Percentiles rank a stretch among this genome's conserved stretches.
These are phyloP conservation scores for Catharus fuscescens DNA, from an alignment of 2,113 vertebrate species.

Conservation along the genomic window DNA sequence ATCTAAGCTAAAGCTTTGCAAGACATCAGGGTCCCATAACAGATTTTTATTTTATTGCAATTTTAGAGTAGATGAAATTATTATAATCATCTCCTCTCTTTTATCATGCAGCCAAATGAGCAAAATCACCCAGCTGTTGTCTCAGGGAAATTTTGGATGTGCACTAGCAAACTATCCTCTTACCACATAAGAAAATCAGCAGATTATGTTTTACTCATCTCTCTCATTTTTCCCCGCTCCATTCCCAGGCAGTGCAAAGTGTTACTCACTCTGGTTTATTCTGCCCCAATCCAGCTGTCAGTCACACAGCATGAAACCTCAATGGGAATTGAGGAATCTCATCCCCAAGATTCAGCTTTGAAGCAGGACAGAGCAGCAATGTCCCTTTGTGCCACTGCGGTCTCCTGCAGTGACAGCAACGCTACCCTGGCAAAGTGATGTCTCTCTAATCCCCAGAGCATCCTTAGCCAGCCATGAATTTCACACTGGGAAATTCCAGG, in stretches of 20 bases:
- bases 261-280: background rate
- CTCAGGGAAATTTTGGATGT: background rate
- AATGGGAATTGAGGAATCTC: conserved; percentile 30
- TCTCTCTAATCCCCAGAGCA: conserved; percentile 50
- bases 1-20: background rate
- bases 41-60: background rate
- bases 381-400: conserved; percentile 15
- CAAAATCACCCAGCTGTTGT: background rate
- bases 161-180: background rate
- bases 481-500: conserved; percentile 58
- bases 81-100: background rate
- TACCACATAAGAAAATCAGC: background rate
- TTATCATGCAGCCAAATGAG: background rate
- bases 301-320: conserved; percentile 37
- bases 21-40: background rate
- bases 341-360: conserved; percentile 45
- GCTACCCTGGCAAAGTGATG: conserved; percentile 20
- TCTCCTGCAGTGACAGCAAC: conserved; percentile 33
- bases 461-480: conserved; percentile 48
- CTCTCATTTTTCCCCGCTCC: background rate
- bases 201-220: background rate
- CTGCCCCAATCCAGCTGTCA: background rate
- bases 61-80: background rate
- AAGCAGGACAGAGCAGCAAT: conserved; percentile 42
- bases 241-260: background rate